phyloP scores from a whole-genome alignment of 2,113 vertebrate genomes.

The Spea multiplicata region DNA sequence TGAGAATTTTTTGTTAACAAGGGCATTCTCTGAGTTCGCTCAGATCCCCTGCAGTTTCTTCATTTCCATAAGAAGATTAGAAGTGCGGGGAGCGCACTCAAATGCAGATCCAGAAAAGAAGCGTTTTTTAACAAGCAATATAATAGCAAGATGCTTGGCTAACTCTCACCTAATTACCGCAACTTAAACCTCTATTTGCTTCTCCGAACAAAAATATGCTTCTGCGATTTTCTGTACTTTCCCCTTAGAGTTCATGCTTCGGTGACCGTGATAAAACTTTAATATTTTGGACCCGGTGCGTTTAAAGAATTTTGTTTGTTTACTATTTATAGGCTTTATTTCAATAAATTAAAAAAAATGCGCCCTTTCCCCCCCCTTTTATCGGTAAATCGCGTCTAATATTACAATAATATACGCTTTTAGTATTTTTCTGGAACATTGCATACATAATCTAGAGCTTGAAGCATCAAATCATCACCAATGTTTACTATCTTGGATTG shows the following conservation, averaged over 20 bases:
- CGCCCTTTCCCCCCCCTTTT: too few relatives aligned
- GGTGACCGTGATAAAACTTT: not conserved
- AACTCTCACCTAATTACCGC: constrained; percentile 93
- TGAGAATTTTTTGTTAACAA: constrained; percentile 92
- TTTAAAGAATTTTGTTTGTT: too few relatives aligned
- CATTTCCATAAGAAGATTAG: constrained; percentile 99
- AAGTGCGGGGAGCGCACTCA: constrained; percentile 92
- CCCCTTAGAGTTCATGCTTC: not conserved
- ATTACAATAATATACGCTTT: too few relatives aligned
- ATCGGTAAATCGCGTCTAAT: too few relatives aligned
- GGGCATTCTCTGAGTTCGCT: constrained; percentile 88
- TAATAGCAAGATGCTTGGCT: constrained; percentile 94
- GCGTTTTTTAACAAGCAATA: constrained; percentile 93
- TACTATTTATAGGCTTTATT: too few relatives aligned
- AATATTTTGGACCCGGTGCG: not conserved
- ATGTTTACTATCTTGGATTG: too few relatives aligned
- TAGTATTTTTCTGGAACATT: too few relatives aligned
- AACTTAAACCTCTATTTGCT: constrained; percentile 90
- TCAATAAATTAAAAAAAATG: too few relatives aligned
- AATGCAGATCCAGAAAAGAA: constrained; percentile 90
- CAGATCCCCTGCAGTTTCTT: constrained; percentile 87
- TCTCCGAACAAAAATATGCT: constrained; percentile 70
- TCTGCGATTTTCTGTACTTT: constrained; percentile 65
- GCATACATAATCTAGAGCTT: too few relatives aligned
- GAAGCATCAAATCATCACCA: too few relatives aligned